These are phyloP conservation scores for Nothoprocta perdicaria DNA, from an alignment of 2,113 vertebrate species.

Conservation along the genomic window DNA sequence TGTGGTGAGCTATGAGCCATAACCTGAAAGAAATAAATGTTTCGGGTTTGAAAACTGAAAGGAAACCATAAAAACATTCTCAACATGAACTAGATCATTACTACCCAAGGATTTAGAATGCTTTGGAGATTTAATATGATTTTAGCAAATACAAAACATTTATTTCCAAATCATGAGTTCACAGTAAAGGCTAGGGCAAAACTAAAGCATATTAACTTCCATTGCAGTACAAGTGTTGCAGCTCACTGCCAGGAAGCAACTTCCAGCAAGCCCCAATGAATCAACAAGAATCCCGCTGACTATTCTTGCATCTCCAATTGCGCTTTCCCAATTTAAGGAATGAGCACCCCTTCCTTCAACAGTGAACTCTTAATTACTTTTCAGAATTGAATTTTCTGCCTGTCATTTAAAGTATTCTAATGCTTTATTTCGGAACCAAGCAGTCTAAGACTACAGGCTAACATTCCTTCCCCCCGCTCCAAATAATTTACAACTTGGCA, in stretches of 20 bases:
- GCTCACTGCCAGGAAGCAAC: neutral
- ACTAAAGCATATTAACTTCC: neutral
- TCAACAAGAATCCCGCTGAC: neutral
- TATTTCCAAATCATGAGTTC: neutral
- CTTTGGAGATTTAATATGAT: neutral
- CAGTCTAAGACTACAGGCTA: neutral
- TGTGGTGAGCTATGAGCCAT: conserved; percentile 98
- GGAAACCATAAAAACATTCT: neutral
- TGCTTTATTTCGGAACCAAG: neutral
- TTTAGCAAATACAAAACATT: neutral
- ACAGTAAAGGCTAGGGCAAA: neutral
- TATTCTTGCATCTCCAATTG: neutral
- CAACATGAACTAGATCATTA: neutral
- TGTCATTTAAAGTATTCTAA: neutral
- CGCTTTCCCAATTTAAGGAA: neutral
- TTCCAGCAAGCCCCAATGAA: neutral
- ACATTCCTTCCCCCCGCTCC: neutral
- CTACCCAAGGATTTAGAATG: neutral
- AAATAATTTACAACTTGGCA: neutral
- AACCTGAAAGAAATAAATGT: conserved; percentile 81
- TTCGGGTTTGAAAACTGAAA: neutral
- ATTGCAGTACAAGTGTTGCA: neutral
- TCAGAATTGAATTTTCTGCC: neutral
- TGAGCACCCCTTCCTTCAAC: neutral
- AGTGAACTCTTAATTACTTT: neutral